A percentile compares a stretch with the other conserved stretches of the same genome.
phyloP scores from a whole-genome alignment of 1,140 invertebrate species.

The Zaprionus lachaisei region DNA sequence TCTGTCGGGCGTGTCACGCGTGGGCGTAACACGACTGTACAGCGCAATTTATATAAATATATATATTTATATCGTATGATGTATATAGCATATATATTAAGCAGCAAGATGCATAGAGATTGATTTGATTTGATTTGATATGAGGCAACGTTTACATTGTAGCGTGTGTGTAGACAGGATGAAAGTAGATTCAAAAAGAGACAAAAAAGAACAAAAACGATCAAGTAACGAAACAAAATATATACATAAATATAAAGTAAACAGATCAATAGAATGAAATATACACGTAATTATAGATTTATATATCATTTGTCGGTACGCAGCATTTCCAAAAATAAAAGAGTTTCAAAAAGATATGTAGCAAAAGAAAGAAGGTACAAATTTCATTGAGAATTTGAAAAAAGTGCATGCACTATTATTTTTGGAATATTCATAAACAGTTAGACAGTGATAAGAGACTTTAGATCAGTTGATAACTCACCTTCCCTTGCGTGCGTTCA shows the following conservation, averaged over 20 bases:
- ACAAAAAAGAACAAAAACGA: slow-evolving; percentile 63
- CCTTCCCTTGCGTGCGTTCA: slow-evolving; percentile 82
- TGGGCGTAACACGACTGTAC: slow-evolving; percentile 92
- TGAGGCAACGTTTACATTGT: slow-evolving; percentile 72
- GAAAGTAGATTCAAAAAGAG: slow-evolving; percentile 65
- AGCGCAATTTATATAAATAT: slow-evolving; percentile 34
- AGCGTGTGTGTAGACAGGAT: slow-evolving; percentile 70
- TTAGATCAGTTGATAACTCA: slow-evolving; percentile 48
- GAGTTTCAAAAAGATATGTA: slow-evolving; percentile 38
- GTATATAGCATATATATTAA: slow-evolving; percentile 62
- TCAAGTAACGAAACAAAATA: slow-evolving; percentile 68
- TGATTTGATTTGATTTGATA: slow-evolving; percentile 49
- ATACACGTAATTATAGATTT: slow-evolving; percentile 21
- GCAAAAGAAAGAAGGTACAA: slow-evolving; percentile 37
- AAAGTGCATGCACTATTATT: slow-evolving; percentile 75
- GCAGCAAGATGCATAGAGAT: slow-evolving; percentile 76
- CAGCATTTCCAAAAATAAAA: slow-evolving; percentile 77
- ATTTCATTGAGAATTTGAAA: slow-evolving; percentile 57
- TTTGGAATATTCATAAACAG: slow-evolving; percentile 19
- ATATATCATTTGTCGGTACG: slow-evolving; percentile 53
- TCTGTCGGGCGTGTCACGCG: slow-evolving; percentile 91
- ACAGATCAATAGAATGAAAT: slow-evolving; percentile 24
- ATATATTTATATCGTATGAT: slow-evolving; percentile 24
- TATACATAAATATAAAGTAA: slow-evolving; percentile 44
- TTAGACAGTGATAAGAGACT: neutral